A percentile compares a stretch with the other conserved stretches of the same genome.
phyloP scores from a whole-genome alignment of 2,888 invertebrate genomes.

The Entomobrya proxima region DNA sequence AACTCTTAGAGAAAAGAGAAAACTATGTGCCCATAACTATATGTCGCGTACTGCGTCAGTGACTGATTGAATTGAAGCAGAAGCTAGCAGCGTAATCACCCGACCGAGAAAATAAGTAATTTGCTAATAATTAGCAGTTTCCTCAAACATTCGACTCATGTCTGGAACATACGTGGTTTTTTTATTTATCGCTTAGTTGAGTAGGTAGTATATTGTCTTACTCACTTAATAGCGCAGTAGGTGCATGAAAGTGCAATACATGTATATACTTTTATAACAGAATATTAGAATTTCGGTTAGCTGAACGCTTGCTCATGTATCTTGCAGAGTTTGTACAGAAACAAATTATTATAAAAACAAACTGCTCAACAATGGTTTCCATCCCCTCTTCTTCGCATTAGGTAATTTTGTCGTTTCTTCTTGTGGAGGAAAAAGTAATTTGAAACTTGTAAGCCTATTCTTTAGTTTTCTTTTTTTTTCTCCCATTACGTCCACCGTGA shows the following conservation, averaged over 20 bases:
- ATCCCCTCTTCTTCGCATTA: not conserved
- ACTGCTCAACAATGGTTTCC: not conserved
- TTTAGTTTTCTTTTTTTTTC: not conserved
- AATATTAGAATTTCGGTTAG: not conserved
- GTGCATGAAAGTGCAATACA: not conserved
- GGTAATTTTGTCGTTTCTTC: conserved; percentile 31
- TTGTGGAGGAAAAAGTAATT: conserved; percentile 18
- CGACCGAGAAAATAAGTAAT: conserved; percentile 30
- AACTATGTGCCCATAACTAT: not conserved
- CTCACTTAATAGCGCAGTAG: too few species aligned
- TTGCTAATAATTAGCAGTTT: conserved; percentile 33
- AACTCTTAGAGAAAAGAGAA: not conserved
- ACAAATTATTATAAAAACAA: not conserved
- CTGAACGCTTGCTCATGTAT: not conserved
- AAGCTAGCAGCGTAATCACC: not conserved
- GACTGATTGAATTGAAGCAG: conserved; percentile 22
- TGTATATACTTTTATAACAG: not conserved
- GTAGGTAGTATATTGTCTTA: not conserved
- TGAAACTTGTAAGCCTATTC: conserved; percentile 20
- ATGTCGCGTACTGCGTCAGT: not conserved
- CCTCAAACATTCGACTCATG: not conserved
- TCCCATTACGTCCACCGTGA: not conserved
- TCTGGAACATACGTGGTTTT: conserved; percentile 21
- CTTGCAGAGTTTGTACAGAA: not conserved
- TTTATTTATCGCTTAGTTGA: conserved; percentile 2